phyloP scores from a whole-genome alignment of 53 echinoderm and acorn worm genomes.

The Mesocentrotus franciscanus region DNA sequence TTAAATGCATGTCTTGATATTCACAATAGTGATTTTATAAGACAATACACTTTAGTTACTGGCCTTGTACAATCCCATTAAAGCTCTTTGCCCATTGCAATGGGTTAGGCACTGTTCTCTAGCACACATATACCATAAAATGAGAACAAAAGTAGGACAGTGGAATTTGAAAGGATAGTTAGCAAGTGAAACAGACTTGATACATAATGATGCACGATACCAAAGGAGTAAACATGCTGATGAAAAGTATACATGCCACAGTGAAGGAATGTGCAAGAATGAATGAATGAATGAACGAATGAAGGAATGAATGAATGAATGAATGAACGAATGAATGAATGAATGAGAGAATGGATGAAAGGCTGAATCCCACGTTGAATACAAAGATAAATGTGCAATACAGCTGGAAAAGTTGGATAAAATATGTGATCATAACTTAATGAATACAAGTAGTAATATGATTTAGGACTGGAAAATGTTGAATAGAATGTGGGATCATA shows the following conservation, averaged over 20 bases:
- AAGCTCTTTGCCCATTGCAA: background rate
- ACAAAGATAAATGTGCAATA: background rate
- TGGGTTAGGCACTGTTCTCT: background rate
- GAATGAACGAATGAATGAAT: slow-evolving; percentile 4
- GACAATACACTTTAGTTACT: slow-evolving; percentile 9
- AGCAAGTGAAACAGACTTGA: background rate
- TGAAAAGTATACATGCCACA: background rate
- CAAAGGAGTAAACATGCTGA: background rate
- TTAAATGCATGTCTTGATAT: background rate
- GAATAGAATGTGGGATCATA: background rate
- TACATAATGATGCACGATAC: background rate
- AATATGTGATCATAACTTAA: background rate
- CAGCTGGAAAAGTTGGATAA: background rate
- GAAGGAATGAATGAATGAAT: background rate
- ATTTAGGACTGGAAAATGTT: too few species aligned
- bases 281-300: background rate
- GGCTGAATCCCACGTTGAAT: background rate
- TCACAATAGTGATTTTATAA: background rate
- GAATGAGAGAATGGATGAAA: slow-evolving; percentile 24
- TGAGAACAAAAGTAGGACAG: background rate
- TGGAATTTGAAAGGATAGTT: background rate
- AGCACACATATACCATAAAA: background rate
- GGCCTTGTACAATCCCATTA: background rate
- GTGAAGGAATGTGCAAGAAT: background rate
- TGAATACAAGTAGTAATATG: background rate